Evolutionary conservation across 2,888 invertebrate genomes (phyloP).

Genomic region (Lutraria lutraria): DNA sequence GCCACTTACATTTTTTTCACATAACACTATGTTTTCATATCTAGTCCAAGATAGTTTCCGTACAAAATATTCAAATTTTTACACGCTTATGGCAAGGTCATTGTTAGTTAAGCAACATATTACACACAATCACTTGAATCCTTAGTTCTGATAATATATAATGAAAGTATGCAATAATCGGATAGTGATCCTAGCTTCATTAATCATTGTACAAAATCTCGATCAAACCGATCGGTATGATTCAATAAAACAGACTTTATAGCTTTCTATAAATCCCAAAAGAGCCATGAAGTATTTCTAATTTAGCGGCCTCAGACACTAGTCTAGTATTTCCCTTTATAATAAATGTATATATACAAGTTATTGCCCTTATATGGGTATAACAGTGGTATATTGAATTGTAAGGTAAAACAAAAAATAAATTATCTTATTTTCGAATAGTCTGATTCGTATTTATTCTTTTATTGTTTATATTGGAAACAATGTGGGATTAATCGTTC

Average conservation of each 20-base stretch:
- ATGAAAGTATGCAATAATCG: background rate
- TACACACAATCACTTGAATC: no score
- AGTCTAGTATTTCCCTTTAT: background rate
- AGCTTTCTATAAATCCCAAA: conserved; percentile 53
- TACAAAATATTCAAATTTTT: no score
- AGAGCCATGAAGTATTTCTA: conserved; percentile 28
- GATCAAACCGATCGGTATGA: conserved; percentile 49
- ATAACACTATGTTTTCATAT: no score
- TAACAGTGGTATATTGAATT: background rate
- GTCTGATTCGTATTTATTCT: background rate
- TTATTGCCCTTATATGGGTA: background rate
- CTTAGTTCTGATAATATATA: background rate
- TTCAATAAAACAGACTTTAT: conserved; percentile 58
- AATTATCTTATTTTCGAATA: background rate
- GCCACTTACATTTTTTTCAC: no score
- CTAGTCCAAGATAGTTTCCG: no score
- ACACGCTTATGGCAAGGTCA: no score
- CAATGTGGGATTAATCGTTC: background rate
- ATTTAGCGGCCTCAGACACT: conserved; percentile 21
- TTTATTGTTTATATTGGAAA: no score
- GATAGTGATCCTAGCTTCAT: conserved; percentile 50
- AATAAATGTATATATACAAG: background rate
- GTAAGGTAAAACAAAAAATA: background rate
- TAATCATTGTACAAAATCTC: conserved; percentile 58
- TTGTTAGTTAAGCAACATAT: no score